Evolutionary conservation across 2,797 vertebrate genomes (phyloP).

Genomic region (Onychomys arenicola): DNA sequence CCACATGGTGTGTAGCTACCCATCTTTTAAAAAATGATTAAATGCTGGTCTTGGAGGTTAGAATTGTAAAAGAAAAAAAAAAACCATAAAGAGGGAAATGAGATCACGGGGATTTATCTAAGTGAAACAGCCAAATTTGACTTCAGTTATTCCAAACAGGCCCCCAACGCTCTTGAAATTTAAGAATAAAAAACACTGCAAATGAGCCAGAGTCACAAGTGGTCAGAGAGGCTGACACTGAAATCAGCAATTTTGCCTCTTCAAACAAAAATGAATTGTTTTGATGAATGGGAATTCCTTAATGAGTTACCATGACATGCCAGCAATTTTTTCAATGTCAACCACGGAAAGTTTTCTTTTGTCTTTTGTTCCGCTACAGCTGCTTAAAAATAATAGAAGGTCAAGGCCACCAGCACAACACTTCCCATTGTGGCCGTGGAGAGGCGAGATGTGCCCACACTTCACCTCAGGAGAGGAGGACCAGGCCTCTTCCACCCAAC

Average conservation of each 20-base stretch:
- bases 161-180: slow-evolving; percentile 80
- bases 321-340: slow-evolving; percentile 87
- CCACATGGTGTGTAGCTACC: slow-evolving; percentile 66
- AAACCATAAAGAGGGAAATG: slow-evolving; percentile 56
- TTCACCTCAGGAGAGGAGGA: neutral
- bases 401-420: slow-evolving; percentile 54
- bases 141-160: slow-evolving; percentile 80
- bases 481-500: neutral
- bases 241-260: slow-evolving; percentile 86
- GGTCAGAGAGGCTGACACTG: slow-evolving; percentile 82
- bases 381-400: slow-evolving; percentile 84
- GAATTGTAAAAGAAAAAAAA: slow-evolving; percentile 72
- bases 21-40: slow-evolving; percentile 64
- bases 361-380: slow-evolving; percentile 83
- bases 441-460: slow-evolving; percentile 20
- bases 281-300: slow-evolving; percentile 87
- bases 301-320: slow-evolving; percentile 87
- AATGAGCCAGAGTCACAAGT: slow-evolving; percentile 84
- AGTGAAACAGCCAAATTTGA: slow-evolving; percentile 76
- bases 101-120: slow-evolving; percentile 54
- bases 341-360: slow-evolving; percentile 81
- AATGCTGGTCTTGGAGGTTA: slow-evolving; percentile 78
- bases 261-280: slow-evolving; percentile 89
- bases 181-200: slow-evolving; percentile 84
- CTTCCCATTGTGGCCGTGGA: slow-evolving; percentile 47